Base-by-base conservation (phyloP, 2,888 invertebrate species). In the Halictus quadricinctus region DNA sequence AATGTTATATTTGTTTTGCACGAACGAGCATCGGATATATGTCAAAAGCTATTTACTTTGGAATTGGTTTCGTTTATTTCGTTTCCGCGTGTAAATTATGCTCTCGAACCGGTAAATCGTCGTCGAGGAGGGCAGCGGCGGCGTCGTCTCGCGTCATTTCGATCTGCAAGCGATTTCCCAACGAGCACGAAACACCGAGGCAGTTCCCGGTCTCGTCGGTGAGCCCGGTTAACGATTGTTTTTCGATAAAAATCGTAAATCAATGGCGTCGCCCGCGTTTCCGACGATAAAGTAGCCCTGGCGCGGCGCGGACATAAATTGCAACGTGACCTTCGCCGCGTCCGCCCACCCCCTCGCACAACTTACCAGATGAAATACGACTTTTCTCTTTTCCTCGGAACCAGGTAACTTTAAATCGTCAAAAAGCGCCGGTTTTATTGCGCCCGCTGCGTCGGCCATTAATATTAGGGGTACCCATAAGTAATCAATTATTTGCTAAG, bases 221-320 rank as follows among this genome's bases (percentile, higher is more conserved):
- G 79, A 58, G 50, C 72, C 72, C 76, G 79, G 76, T 84, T 79
- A 82, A 84, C 83, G 76, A 83, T 80, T 76, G 76, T 77, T 85
- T 83, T 54, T 76, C 79, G 85, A 83, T 83, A 79, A 74, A 76
- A 80, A 80, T 83, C 83, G 64, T 85, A 85, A 83, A 85, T 84
- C 84, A 84, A 72, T 29, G 46, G 66, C 48, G 82, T 12, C 36
- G 25, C 54, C 76, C 80, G 58, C 79, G 70, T 81, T 76, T 64
- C 66, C 54, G 48, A 43, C 81, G 81, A 81, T 86, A 86, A 84
- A 84, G 48, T 60, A 64, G 46, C 80, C 64, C 46, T 21, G 36
- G 18, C 25, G 41, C 29, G 69, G 73, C 25, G 64, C 21, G 70
- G 64, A 72, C 70, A 81, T 86, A 84, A 86, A 86, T 86, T 86